Evolutionary conservation across 2,797 vertebrate species (phyloP).

Genomic region (Xenops minutus): DNA sequence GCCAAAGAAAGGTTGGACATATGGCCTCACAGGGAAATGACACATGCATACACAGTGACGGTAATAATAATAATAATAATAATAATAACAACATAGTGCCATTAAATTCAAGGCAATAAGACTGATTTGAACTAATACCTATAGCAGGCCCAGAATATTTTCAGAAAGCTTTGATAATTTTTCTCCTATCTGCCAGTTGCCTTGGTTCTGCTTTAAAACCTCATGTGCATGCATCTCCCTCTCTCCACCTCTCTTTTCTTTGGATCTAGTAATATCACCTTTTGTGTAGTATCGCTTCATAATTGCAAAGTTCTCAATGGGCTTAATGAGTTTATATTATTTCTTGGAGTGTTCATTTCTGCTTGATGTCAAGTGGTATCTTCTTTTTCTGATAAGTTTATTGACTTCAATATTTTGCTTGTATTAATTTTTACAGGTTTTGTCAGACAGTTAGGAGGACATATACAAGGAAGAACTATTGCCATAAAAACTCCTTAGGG

Average conservation of each 20-base stretch:
- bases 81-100: neutral
- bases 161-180: neutral
- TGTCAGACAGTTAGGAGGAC: neutral
- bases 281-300: neutral
- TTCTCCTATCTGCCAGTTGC: neutral
- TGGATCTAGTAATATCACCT: neutral
- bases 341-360: neutral
- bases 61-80: neutral
- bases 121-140: neutral
- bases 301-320: neutral
- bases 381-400: neutral
- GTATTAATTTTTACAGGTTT: neutral
- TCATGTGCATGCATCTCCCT: neutral
- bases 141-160: neutral
- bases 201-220: neutral
- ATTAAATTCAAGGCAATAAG: neutral
- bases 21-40: neutral
- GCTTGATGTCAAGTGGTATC: neutral
- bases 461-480: neutral
- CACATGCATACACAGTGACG: neutral
- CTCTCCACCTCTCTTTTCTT: neutral
- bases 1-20: neutral
- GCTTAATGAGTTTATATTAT: neutral
- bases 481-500: neutral
- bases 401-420: neutral